Evolutionary conservation across 2,797 vertebrate genomes (phyloP).

Genomic region (Masticophis lateralis): DNA sequence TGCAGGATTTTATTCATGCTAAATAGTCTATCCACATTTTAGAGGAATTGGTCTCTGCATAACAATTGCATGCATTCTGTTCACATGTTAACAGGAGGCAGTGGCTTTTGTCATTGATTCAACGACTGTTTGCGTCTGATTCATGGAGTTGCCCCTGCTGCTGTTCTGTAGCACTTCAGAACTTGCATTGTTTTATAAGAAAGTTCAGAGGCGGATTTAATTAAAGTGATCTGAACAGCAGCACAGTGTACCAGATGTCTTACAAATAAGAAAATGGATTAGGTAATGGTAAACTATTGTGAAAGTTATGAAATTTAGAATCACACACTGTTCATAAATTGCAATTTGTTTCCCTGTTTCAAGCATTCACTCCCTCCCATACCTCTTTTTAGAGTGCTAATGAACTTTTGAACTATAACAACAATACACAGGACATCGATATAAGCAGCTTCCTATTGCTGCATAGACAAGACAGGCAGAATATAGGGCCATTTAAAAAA

Average conservation of each 20-base stretch:
- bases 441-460: not conserved
- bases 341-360: constrained; percentile 73
- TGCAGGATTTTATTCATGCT: not conserved
- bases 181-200: constrained; percentile 65
- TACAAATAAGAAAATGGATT: constrained; percentile 71
- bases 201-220: constrained; percentile 75
- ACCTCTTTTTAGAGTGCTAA: constrained; percentile 58
- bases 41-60: constrained; percentile 2
- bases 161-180: constrained; percentile 57
- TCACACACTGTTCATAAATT: constrained; percentile 75
- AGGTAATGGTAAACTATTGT: constrained; percentile 73
- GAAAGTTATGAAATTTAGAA: constrained; percentile 71
- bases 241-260: constrained; percentile 72
- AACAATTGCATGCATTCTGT: not conserved
- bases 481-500: not conserved
- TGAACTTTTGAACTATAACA: constrained; percentile 52
- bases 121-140: constrained; percentile 51
- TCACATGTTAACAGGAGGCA: constrained; percentile 53
- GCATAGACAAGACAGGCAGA: not conserved
- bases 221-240: constrained; percentile 75
- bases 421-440: not conserved
- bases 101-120: constrained; percentile 29
- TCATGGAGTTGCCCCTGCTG: constrained; percentile 40
- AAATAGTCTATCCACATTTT: constrained; percentile 32
- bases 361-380: constrained; percentile 39